Evolutionary conservation across 2,113 vertebrate species (phyloP), one percentile per base, ranked within the genome.

Genomic region (Macquaria australasica): DNA sequence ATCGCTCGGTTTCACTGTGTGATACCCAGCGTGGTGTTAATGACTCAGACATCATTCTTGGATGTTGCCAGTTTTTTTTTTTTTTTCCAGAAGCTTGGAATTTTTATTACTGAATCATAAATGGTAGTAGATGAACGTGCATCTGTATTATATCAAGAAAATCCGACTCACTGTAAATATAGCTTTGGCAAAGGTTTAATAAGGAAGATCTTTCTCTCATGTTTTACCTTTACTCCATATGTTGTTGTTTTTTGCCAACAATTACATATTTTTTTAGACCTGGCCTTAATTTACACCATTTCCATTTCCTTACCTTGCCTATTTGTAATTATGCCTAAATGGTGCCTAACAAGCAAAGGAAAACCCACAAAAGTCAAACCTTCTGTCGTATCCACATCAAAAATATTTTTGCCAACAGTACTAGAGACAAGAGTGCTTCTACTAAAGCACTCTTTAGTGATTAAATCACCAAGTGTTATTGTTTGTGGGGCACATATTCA

Each of bases 1-100:
- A 70, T 77, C 78, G 64, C 66, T 75, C 51, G 82, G 43, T 66
- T 39, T 69, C 73, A 55, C 72, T 60, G 71, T 50, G 51, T 63
- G 83, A 80, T 68, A 68, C 73, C 50, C 73, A 14, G 73, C 20
- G 10, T 74, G 69, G 82, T 77, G 68, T 67, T 62, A 80, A 74
- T 88, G 84, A 87, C 67, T 90, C 74, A 72, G 69, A 45, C 43
- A 43, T 64, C 18, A 28, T 81, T 81, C 58, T 56, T 82, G 41
- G 28, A 73, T 55, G 39, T 8, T 73, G 72, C 71, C 75, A 84
- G 59, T 14, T 2, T 82, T 23, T 59, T 58, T n/a, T 43, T 58
- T 51, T 11, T 60, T 67, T 70, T 70, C 62, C 20, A 69, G 23
- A 16, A 56, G 14, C 39, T 64, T 68, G 7, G 1, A 21, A 20